Base-by-base conservation (phyloP, 2,113 vertebrate species). In the Sciurus niger region DNA sequence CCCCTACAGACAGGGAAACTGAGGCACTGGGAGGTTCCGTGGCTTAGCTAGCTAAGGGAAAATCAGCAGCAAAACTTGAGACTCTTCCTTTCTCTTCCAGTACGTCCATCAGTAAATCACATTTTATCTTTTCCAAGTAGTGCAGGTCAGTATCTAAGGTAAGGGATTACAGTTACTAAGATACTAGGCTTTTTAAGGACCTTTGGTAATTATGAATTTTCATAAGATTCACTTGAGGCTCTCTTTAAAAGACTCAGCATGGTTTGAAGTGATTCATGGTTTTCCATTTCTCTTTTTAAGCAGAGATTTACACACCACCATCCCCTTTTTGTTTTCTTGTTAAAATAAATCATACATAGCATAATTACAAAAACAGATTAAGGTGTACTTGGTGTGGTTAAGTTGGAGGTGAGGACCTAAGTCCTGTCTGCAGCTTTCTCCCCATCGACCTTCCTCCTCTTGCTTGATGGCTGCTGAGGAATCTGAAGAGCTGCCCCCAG, bases 31-130 rank as follows among this genome's bases (percentile, higher is more conserved):
- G 17, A 46, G 9, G 25, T 46, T 80, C 78, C 84, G 78, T 93
- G 58, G 65, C 90, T 83, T 83, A 67, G 70, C 93, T 78, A 58
- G 63, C 76, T 94, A 87, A 77, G 85, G 67, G 37, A 86, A 94
- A 93, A 67, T 40, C 87, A 95, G 55, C 32, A 24, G 51, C 73
- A 53, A 76, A 70, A 63, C 83, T 24, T 2, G 4, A 94, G 67
- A 53, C 37, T 78, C 74, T 78, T 67, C 70, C n/a, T 70, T 92
- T 58, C 17, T 88, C 24, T 67, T 84, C 53, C 18, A 78, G 83
- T 7, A 70, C 5, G 7, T 93, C 43, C 30, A 86, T 73, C 89
- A 53, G 2, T 88, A 89, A 85, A 79, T 74, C 88, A 74, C 22
- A 43, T n/a, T 80, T 93, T 72, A 63, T 86, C n/a, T 93, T 96